A percentile compares a stretch with the other conserved stretches of the same genome.
Evolutionary conservation across 2,888 invertebrate genomes (phyloP).

Genomic region (Meganola albula): DNA sequence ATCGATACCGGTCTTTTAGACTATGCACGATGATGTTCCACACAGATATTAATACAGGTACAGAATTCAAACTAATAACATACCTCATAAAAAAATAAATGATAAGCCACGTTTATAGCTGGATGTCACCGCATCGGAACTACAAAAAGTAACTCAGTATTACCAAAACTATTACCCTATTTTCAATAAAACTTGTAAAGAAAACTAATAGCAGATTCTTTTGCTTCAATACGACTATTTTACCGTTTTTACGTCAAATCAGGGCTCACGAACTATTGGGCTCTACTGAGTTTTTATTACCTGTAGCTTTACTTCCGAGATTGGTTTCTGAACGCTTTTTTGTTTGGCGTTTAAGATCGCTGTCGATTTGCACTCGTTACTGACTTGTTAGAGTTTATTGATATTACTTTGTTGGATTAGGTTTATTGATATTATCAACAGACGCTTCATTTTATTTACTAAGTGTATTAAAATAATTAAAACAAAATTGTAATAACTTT

Average conservation of each 20-base stretch:
- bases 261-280: slow-evolving; percentile 42
- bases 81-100: too few relatives aligned
- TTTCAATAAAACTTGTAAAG: slow-evolving; percentile 64
- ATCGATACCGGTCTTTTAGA: too few relatives aligned
- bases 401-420: slow-evolving; percentile 8
- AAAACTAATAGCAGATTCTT: slow-evolving; percentile 67
- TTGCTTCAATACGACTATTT: slow-evolving; percentile 57
- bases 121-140: too few relatives aligned
- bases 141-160: slow-evolving; percentile 32
- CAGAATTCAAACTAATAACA: slow-evolving; percentile 34
- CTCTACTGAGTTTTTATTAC: slow-evolving; percentile 27
- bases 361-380: slow-evolving; percentile 24
- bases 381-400: slow-evolving; percentile 15
- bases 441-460: too few relatives aligned
- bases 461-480: too few relatives aligned
- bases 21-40: too few relatives aligned
- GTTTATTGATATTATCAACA: too few relatives aligned
- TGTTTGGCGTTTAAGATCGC: slow-evolving; percentile 26
- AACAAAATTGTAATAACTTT: too few relatives aligned
- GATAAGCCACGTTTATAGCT: too few relatives aligned
- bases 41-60: too few relatives aligned
- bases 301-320: slow-evolving; percentile 31
- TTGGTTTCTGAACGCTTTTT: slow-evolving; percentile 31
- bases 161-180: too few relatives aligned
- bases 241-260: slow-evolving; percentile 51